These are phyloP conservation scores for Elymnias hypermnestra DNA, from an alignment of 1,140 invertebrate species.

Conservation along the genomic window DNA sequence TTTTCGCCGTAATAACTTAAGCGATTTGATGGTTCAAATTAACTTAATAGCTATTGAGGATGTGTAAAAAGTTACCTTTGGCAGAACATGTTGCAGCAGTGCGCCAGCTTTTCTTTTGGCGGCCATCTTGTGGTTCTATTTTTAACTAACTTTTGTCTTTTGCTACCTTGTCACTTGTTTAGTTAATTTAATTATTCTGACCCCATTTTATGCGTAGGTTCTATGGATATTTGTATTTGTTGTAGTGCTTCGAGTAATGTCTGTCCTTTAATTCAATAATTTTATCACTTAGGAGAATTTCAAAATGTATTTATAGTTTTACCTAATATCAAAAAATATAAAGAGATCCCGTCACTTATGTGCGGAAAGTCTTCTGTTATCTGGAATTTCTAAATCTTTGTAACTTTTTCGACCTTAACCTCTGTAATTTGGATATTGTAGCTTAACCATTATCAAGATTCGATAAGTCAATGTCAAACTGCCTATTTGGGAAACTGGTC, in stretches of 20 bases:
- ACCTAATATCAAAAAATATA: no score
- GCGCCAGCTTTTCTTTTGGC: slow-evolving; percentile 75
- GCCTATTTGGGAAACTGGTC: no score
- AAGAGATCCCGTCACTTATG: no score
- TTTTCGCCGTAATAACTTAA: slow-evolving; percentile 12
- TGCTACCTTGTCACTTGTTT: slow-evolving; percentile 38
- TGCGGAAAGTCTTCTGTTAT: no score
- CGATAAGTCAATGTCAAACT: no score
- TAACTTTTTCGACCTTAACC: no score
- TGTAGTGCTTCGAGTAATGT: slow-evolving; percentile 42
- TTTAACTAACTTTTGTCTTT: slow-evolving; percentile 56
- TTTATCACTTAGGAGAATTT: no score
- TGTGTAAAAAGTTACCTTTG: slow-evolving; percentile 66
- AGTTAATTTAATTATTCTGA: slow-evolving; percentile 42
- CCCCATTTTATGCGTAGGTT: slow-evolving; percentile 41
- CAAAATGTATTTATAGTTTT: no score
- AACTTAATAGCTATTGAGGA: slow-evolving; percentile 25
- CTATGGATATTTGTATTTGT: slow-evolving; percentile 19
- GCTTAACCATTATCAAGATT: no score
- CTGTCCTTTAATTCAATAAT: no score
- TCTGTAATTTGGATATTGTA: no score
- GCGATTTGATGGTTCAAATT: slow-evolving; percentile 8
- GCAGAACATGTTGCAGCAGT: slow-evolving; percentile 73
- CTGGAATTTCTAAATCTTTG: no score
- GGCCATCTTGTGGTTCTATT: slow-evolving; percentile 61